Evolutionary conservation across 2,888 invertebrate species (phyloP), one percentile per base, ranked within the genome.

Genomic region (Pinctada fucata): DNA sequence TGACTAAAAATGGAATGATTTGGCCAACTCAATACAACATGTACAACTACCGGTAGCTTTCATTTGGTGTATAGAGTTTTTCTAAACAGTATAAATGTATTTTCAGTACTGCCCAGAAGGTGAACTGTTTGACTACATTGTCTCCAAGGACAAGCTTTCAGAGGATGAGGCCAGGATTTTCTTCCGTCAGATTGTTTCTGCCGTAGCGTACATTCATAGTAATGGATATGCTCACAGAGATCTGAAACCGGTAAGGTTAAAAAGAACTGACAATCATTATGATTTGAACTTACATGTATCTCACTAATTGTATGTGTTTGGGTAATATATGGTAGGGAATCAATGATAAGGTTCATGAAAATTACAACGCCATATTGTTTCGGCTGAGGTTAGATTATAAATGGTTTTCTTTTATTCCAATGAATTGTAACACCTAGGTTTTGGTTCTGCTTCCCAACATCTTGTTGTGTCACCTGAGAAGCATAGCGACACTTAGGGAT

Each of bases 111-210:
- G 96, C 89, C 95, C 95, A 64, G 96, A 96, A 64, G 96, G 96
- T 64, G 96, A 96, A 93, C 93, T 97, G 78, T 97, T 97, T 93
- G 96, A 96, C 93, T 96, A 96, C 89, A 96, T 97, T 82, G 96
- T 96, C 64, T 95, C 95, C 86, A 95, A 95, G 88, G 95, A 95
- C 86, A 93, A 95, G 74, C 92, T 97, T 13, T 93, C 94, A 16
- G 96, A 96, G 92, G 93, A 94, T 10, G 96, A 96, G 91, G 95
- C 96, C 3, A 92, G 95, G n/a, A 93, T 94, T 83, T 96, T 96
- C 90, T 96, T 96, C 91, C 93, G 96, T 72, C 96, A 96, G 91
- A 95, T 96, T 85, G 94, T 96, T 2, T 95, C 95, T 66, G 96
- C 96, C 66, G 95, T 97, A 48, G 95, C 95, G 2, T 96, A 95